Evolutionary conservation across 2,113 vertebrate species (phyloP).

Genomic region (Phalacrocorax aristotelis): DNA sequence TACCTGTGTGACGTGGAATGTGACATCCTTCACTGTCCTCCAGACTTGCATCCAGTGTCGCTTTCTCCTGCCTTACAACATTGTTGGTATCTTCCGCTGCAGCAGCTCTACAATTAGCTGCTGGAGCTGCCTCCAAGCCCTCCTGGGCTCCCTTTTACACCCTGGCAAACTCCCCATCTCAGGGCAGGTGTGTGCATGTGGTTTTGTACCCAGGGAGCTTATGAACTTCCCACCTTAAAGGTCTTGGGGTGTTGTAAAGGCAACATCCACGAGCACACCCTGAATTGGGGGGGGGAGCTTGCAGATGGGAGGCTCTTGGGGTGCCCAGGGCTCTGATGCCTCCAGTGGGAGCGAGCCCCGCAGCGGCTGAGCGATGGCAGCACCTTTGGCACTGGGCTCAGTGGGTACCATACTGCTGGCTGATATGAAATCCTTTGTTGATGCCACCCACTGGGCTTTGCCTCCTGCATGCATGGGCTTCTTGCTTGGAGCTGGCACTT

Average conservation of each 20-base stretch:
- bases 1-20: neutral
- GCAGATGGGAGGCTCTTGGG: neutral
- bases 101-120: neutral
- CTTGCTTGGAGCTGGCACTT: neutral
- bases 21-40: neutral
- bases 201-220: neutral
- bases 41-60: rapidly evolving
- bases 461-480: neutral
- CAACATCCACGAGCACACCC: rapidly evolving
- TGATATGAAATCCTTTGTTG: neutral
- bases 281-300: neutral
- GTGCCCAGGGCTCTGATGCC: neutral
- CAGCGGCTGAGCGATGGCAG: neutral
- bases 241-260: neutral
- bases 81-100: neutral
- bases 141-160: neutral
- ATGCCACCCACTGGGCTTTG: neutral
- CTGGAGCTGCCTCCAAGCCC: neutral
- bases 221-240: neutral
- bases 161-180: neutral
- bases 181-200: neutral
- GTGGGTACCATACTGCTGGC: neutral
- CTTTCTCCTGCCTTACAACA: neutral
- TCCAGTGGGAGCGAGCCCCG: neutral
- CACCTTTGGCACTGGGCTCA: rapidly evolving